These are phyloP conservation scores for Parazoanthus darwini DNA, from an alignment of 92 coral and sea anemone species.

Conservation along the genomic window DNA sequence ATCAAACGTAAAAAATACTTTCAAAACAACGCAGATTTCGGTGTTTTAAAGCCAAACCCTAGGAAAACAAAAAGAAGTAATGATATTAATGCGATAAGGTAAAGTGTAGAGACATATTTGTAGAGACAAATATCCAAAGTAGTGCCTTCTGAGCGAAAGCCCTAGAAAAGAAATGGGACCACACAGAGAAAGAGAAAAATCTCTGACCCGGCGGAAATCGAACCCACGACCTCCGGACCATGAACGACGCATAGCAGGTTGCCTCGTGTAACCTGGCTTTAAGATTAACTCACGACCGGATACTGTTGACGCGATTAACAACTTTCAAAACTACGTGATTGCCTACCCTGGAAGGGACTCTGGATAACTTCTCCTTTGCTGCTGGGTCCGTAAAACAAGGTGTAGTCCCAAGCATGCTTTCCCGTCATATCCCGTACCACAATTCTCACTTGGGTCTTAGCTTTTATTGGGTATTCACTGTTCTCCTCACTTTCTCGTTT, in stretches of 20 bases:
- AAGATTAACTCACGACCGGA: too few relatives aligned
- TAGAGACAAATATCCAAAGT: too few relatives aligned
- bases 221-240: too few relatives aligned
- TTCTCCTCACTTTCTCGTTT: slow-evolving; percentile 29
- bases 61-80: background rate
- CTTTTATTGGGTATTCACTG: slow-evolving; percentile 47
- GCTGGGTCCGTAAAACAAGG: slow-evolving; percentile 70
- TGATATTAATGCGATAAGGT: too few relatives aligned
- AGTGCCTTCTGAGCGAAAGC: too few relatives aligned
- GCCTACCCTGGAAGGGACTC: slow-evolving; percentile 43
- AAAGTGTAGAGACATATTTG: too few relatives aligned
- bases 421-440: slow-evolving; percentile 93
- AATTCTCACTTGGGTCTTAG: slow-evolving; percentile 79
- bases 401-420: slow-evolving; percentile 90
- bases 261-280: too few relatives aligned
- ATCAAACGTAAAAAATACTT: background rate
- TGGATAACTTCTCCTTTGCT: slow-evolving; percentile 12
- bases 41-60: too few relatives aligned
- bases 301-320: background rate
- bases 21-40: background rate
- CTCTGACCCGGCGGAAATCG: too few relatives aligned
- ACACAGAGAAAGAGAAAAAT: too few relatives aligned
- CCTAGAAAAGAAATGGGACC: too few relatives aligned
- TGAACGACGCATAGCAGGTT: too few relatives aligned
- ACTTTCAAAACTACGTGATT: background rate